Evolutionary conservation across 2,888 invertebrate species (phyloP).

Genomic region (Apotomis betuletana): DNA sequence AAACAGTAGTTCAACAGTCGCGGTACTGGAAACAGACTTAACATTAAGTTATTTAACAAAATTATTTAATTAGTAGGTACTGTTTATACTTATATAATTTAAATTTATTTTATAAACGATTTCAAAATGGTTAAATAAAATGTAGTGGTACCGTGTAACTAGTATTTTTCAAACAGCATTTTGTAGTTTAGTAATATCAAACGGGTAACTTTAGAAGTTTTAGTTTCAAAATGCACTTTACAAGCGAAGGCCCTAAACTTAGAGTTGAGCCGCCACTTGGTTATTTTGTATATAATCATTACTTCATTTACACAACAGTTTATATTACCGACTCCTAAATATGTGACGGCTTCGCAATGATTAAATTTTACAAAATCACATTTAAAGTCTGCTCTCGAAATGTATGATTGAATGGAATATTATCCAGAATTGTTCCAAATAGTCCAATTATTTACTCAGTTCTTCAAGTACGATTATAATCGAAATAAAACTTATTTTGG

Average conservation of each 20-base stretch:
- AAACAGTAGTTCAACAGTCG: conserved; percentile 26
- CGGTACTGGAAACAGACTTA: conserved; percentile 30
- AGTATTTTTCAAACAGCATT: conserved; percentile 11
- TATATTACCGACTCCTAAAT: conserved; percentile 49
- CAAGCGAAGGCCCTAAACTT: conserved; percentile 22
- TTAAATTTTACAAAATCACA: conserved; percentile 29
- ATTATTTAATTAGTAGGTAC: conserved; percentile 36
- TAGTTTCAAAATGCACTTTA: conserved; percentile 28
- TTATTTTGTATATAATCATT: conserved; percentile 50
- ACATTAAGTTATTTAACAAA: conserved; percentile 36
- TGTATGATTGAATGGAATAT: too few species aligned
- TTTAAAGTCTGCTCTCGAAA: too few species aligned
- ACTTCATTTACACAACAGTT: conserved; percentile 55
- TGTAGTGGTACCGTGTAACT: conserved; percentile 6
- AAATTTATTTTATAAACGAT: conserved; percentile 31
- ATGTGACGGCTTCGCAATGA: conserved; percentile 57
- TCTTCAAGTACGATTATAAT: too few species aligned
- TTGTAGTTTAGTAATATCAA: conserved; percentile 34
- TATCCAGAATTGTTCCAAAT: too few species aligned
- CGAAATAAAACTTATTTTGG: too few species aligned
- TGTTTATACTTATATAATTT: conserved; percentile 28
- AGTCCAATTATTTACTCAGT: too few species aligned
- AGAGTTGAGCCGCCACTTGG: conserved; percentile 62
- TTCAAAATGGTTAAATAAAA: conserved; percentile 32
- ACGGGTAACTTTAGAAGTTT: conserved; percentile 30